A percentile compares a stretch with the other conserved stretches of the same genome.
These are phyloP conservation scores for Lithophane leautieri DNA, from an alignment of 2,888 invertebrate genomes.

Conservation along the genomic window DNA sequence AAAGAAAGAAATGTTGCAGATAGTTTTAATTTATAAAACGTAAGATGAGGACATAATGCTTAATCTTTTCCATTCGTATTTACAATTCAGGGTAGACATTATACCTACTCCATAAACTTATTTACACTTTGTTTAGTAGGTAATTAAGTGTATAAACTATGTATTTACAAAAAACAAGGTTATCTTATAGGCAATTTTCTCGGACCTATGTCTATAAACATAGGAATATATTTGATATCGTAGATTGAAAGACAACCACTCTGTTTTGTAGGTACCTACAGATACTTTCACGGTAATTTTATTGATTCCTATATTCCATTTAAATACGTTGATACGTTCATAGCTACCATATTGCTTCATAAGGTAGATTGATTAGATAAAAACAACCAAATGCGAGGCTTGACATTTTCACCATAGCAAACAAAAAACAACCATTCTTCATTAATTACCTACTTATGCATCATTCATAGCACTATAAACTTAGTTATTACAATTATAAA, in stretches of 20 bases:
- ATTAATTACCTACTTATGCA: conserved; percentile 46
- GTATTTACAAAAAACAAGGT: conserved; percentile 34
- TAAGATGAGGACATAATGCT: conserved; percentile 15
- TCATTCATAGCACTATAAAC: conserved; percentile 34
- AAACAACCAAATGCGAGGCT: conserved; percentile 43
- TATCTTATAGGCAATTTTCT: conserved; percentile 30
- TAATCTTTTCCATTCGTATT: conserved; percentile 30
- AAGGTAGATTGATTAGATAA: not conserved
- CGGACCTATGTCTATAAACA: not conserved
- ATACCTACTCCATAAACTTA: conserved; percentile 24
- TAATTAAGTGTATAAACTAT: not conserved
- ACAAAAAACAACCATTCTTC: conserved; percentile 12
- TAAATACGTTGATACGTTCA: not conserved
- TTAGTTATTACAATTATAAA: conserved; percentile 56
- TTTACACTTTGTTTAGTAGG: conserved; percentile 30
- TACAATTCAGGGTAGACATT: conserved; percentile 45
- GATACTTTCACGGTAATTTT: not conserved
- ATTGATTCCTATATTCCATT: not conserved
- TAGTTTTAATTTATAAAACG: not conserved
- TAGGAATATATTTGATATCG: not conserved
- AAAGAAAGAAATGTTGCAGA: conserved; percentile 8
- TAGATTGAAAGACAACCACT: conserved; percentile 5
- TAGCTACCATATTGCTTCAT: not conserved
- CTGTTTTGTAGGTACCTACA: not conserved
- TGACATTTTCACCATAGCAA: conserved; percentile 26